Evolutionary conservation across 2,888 invertebrate species (phyloP).

Genomic region (Dione juno): DNA sequence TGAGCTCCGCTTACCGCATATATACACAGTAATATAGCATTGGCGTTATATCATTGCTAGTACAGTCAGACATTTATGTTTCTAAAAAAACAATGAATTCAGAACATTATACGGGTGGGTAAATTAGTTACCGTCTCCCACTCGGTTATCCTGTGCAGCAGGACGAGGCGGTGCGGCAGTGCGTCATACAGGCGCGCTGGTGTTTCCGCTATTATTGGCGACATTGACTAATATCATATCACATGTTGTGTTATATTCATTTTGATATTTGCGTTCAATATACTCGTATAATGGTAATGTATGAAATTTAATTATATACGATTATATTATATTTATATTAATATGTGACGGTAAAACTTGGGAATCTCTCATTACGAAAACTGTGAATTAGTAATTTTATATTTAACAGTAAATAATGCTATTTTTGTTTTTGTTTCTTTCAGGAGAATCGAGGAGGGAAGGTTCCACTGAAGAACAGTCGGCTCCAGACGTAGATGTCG

Average conservation of each 20-base stretch:
- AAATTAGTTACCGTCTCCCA: constrained; percentile 11
- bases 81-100: neutral
- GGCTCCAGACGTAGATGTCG: constrained; percentile 69
- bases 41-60: too few species aligned
- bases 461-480: constrained; percentile 74
- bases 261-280: too few species aligned
- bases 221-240: constrained; percentile 7
- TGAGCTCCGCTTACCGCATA: too few species aligned
- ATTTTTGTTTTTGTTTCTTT: constrained; percentile 33
- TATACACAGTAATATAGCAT: too few species aligned
- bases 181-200: constrained; percentile 10
- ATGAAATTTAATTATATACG: too few species aligned
- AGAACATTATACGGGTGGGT: neutral
- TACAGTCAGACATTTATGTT: too few species aligned
- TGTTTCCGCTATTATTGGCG: constrained; percentile 20
- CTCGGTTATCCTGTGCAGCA: constrained; percentile 20
- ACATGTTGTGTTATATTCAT: neutral
- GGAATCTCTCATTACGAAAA: too few species aligned
- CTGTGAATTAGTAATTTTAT: neutral
- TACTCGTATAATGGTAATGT: too few species aligned
- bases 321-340: too few species aligned
- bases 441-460: constrained; percentile 74
- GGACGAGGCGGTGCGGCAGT: constrained; percentile 19
- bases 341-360: too few species aligned
- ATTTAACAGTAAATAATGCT: neutral